Base-by-base conservation (phyloP, 1,140 invertebrate genomes). In the Aphis gossypii region DNA sequence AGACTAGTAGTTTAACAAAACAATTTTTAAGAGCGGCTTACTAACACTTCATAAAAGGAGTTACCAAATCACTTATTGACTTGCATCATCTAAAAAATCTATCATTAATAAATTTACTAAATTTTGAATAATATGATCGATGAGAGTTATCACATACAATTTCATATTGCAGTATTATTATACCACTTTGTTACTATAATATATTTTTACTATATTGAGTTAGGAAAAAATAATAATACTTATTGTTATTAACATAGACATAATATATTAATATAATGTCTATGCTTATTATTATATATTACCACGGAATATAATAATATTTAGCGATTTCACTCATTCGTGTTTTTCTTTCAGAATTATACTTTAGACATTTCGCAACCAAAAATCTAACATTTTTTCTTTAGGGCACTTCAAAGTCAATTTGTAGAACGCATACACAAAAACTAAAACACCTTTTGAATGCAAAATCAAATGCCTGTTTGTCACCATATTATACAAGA, bases 271-370 rank as follows among this genome's bases (percentile, higher is more conserved):
- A 41, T 41, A 41, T 41, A 41, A 41, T 41, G 38, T 41, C 38
- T 41, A 41, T 41, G 38, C 38, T 3, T 41, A 1, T 41, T 2
- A 41, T 1, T 41, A 41, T 41, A 41, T 41, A 41, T 2, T 41
- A 41, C 38, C 38, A 46, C 38, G 8, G 9, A 46, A 41, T 41
- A 41, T 1, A 41, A 41, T 41, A 41, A 41, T 41, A 41, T 92
- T 48, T 92, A 48, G 0, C 48, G 3, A 92, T 92, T 21, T 92
- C 44, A 25, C 30, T n/a, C 68, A 92, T 83, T 51, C 90, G 83
- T 23, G 90, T 92, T 51, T 20, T 82, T 92, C 90, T 92, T 48
- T 82, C 44, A 51, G 44, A 44, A 48, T 83, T 76, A 82, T 83
- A 51, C 20, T 83, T 83, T 35, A 92, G 23, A 25, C 90, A 92